phyloP scores from a whole-genome alignment of 2,888 invertebrate genomes.

The Chorisops tibialis region DNA sequence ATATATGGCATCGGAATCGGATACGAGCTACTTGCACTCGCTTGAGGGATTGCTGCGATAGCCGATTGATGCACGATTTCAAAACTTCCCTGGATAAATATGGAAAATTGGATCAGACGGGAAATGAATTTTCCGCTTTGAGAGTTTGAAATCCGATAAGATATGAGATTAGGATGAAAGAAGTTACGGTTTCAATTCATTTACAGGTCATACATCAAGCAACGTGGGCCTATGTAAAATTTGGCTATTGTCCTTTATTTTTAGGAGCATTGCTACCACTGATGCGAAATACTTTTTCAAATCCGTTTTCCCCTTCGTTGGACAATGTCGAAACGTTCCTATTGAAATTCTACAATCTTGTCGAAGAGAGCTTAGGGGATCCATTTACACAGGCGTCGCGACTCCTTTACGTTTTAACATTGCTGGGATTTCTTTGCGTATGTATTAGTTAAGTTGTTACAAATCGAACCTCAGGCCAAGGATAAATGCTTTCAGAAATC shows the following conservation, averaged over 20 bases:
- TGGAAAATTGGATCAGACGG: constrained; percentile 23
- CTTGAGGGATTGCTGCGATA: constrained; percentile 37
- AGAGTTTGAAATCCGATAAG: constrained; percentile 29
- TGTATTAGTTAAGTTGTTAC: background rate
- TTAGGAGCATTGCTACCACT: constrained; percentile 39
- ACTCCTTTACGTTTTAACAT: constrained; percentile 40
- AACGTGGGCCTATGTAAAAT: constrained; percentile 2
- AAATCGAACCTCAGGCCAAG: constrained; percentile 1
- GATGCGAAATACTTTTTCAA: constrained; percentile 35
- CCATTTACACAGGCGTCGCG: constrained; percentile 35
- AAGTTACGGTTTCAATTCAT: no score
- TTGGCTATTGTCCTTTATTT: constrained; percentile 40
- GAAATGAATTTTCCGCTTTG: constrained; percentile 38
- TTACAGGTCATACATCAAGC: constrained; percentile 38
- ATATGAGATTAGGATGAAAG: background rate
- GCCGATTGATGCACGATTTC: constrained; percentile 40
- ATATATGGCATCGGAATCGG: constrained; percentile 42
- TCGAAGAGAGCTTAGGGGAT: constrained; percentile 36
- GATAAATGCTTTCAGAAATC: constrained; percentile 38
- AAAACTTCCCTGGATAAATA: constrained; percentile 34
- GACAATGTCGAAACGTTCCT: constrained; percentile 39
- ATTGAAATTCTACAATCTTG: constrained; percentile 39
- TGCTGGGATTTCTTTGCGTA: constrained; percentile 42
- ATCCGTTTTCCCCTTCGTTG: constrained; percentile 35
- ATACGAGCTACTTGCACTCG: constrained; percentile 40